Percentiles rank a stretch among this genome's conserved stretches.
Evolutionary conservation across 2,888 invertebrate species (phyloP).

Genomic region (Andrena flavipes): DNA sequence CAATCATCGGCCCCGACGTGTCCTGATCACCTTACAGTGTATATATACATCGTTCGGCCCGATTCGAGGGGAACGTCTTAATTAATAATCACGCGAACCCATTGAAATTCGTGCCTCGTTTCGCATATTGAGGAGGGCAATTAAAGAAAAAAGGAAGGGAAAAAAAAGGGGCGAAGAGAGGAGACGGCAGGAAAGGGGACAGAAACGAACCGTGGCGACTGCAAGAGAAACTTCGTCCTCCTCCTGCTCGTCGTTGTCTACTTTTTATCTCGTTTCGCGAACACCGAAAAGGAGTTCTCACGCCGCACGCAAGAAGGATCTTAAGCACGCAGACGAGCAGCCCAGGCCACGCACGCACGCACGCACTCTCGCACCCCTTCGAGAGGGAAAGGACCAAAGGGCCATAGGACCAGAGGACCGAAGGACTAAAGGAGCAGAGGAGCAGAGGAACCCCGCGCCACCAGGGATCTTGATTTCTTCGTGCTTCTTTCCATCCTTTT

Average conservation of each 20-base stretch:
- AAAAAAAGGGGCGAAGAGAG: neutral
- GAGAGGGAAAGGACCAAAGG: constrained; percentile 38
- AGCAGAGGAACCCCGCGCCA: constrained; percentile 48
- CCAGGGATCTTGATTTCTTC: constrained; percentile 61
- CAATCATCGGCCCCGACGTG: constrained; percentile 56
- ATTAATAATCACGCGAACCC: constrained; percentile 72
- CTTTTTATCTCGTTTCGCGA: constrained; percentile 69
- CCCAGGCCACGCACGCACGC: constrained; percentile 53
- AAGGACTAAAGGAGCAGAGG: constrained; percentile 47
- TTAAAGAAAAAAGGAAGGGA: constrained; percentile 47
- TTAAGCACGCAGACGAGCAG: constrained; percentile 57
- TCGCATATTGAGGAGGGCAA: constrained; percentile 69
- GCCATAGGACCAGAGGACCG: constrained; percentile 18
- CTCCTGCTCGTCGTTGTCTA: constrained; percentile 51
- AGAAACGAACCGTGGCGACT: constrained; percentile 39
- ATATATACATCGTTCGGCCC: constrained; percentile 49
- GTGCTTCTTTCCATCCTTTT: constrained; percentile 55
- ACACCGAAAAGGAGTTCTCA: constrained; percentile 70
- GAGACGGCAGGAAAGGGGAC: neutral
- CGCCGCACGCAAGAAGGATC: constrained; percentile 70
- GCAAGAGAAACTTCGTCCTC: constrained; percentile 50
- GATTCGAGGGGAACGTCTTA: constrained; percentile 63
- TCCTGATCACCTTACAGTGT: constrained; percentile 60
- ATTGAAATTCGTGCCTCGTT: constrained; percentile 70
- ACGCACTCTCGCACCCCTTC: constrained; percentile 61